A percentile compares a stretch with the other conserved stretches of the same genome.
Conservation (phyloP, 2,797 vertebrate genomes). For the Lateolabrax maculatus region DNA sequence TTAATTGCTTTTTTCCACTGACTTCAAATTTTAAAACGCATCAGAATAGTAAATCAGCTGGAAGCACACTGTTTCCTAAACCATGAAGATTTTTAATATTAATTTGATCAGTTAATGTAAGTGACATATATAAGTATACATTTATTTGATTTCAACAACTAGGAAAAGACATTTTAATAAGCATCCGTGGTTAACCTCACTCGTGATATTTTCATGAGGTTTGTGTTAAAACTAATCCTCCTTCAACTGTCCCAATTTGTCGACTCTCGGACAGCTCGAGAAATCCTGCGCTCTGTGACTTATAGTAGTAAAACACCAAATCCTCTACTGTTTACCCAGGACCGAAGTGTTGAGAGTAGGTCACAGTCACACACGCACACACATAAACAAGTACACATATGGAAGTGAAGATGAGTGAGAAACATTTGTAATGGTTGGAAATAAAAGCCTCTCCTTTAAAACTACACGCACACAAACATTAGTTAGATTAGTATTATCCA, state of each 20-base stretch:
- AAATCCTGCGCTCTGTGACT: constrained; percentile 25
- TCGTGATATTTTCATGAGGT: constrained; percentile 13
- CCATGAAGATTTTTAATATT: not conserved
- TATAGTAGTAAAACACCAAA: constrained; percentile 33
- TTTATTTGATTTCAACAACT: constrained; percentile 4
- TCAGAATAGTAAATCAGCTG: constrained; percentile 13
- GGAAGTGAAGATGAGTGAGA: not conserved
- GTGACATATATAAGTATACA: not conserved
- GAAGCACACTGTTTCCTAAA: constrained; percentile 7
- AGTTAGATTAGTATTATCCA: not conserved
- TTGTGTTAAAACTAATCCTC: constrained; percentile 44
- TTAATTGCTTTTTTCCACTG: constrained; percentile 9
- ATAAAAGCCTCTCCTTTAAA: not conserved
- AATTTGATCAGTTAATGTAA: not conserved
- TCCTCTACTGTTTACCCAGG: constrained; percentile 40
- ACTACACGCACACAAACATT: not conserved
- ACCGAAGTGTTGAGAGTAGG: constrained; percentile 15
- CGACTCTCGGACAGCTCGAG: not conserved
- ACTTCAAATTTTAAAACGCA: constrained; percentile 15
- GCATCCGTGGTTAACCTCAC: constrained; percentile 1
- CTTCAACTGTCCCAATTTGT: constrained; percentile 37
- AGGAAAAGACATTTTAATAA: not conserved
- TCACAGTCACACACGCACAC: constrained; percentile 11
- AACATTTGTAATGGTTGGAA: not conserved
- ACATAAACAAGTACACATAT: not conserved